phyloP scores from a whole-genome alignment of 53 echinoderm and acorn worm species.

The Arbacia lixula region DNA sequence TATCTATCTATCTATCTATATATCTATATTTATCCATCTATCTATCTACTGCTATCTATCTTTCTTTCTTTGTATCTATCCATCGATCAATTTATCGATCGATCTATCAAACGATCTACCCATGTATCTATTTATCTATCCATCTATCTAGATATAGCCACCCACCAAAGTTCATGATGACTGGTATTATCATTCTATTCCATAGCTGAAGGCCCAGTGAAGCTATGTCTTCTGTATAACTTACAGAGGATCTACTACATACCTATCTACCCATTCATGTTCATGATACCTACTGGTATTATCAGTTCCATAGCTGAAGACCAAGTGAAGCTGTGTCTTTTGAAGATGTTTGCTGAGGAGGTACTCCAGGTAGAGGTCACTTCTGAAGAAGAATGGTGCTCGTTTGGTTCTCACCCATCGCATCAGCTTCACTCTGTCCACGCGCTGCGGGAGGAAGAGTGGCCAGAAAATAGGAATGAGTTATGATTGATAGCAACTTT shows the following conservation, averaged over 20 bases:
- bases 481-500: too few relatives aligned
- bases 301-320: conserved; percentile 63
- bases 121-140: too few relatives aligned
- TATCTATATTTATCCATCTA: too few relatives aligned
- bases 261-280: too few relatives aligned
- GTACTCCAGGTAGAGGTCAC: conserved; percentile 86
- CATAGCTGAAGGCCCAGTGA: conserved; percentile 68
- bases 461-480: too few relatives aligned
- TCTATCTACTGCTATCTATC: too few relatives aligned
- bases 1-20: too few relatives aligned
- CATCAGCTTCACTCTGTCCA: conserved; percentile 93
- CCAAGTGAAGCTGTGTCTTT: conserved; percentile 82
- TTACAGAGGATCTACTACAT: conserved; percentile 91
- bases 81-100: too few relatives aligned
- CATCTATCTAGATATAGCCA: too few relatives aligned
- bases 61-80: too few relatives aligned
- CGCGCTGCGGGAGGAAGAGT: conserved; percentile 59
- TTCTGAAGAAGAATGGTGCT: conserved; percentile 93
- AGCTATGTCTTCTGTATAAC: conserved; percentile 85
- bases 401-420: conserved; percentile 94
- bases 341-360: conserved; percentile 91
- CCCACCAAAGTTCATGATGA: too few relatives aligned
- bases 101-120: too few relatives aligned
- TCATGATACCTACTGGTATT: conserved; percentile 69
- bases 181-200: conserved; percentile 60